A percentile compares a stretch with the other conserved stretches of the same genome.
phyloP scores from a whole-genome alignment of 1,140 invertebrate genomes.

The Leptestheria dahalacensis region DNA sequence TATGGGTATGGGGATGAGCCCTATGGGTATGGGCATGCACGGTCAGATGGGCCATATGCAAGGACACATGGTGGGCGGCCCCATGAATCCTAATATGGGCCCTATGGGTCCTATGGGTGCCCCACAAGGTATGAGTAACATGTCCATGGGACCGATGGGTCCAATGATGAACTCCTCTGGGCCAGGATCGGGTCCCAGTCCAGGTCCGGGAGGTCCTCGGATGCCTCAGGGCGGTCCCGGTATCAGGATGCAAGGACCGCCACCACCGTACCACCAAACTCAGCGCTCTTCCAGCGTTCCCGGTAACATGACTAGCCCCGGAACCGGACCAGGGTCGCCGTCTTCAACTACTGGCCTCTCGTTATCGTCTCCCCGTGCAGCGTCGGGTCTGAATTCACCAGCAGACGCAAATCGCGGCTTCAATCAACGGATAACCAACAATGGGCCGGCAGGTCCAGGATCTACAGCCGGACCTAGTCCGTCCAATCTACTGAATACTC shows the following conservation, averaged over 20 bases:
- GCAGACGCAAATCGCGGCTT: conserved; percentile 35
- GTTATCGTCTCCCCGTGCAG: conserved; percentile 34
- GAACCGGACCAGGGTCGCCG: conserved; percentile 25
- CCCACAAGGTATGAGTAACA: conserved; percentile 22
- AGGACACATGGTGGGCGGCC: conserved; percentile 22
- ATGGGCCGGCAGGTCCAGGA: conserved; percentile 3
- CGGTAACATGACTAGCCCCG: conserved; percentile 31
- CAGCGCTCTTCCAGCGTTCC: conserved; percentile 69
- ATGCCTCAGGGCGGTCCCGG: conserved; percentile 20
- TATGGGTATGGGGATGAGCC: conserved; percentile 14
- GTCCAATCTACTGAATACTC: conserved; percentile 29
- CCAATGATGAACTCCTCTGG: conserved; percentile 13
- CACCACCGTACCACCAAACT: conserved; percentile 67
- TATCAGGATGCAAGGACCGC: conserved; percentile 50
- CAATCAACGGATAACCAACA: conserved; percentile 13
- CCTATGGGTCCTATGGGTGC: conserved; percentile 20
- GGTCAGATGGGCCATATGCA: conserved; percentile 21
- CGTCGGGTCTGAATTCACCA: conserved; percentile 51
- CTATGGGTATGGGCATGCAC: conserved; percentile 25
- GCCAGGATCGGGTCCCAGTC: conserved; percentile 15
- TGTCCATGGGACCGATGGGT: conserved; percentile 23
- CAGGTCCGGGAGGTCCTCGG: conserved; percentile 20
- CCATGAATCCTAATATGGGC: conserved; percentile 21
- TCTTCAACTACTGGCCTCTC: conserved; percentile 34
- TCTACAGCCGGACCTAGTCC: conserved; percentile 36